Evolutionary conservation across 2,888 invertebrate species (phyloP).

Genomic region (Notocelia uddmanniana): DNA sequence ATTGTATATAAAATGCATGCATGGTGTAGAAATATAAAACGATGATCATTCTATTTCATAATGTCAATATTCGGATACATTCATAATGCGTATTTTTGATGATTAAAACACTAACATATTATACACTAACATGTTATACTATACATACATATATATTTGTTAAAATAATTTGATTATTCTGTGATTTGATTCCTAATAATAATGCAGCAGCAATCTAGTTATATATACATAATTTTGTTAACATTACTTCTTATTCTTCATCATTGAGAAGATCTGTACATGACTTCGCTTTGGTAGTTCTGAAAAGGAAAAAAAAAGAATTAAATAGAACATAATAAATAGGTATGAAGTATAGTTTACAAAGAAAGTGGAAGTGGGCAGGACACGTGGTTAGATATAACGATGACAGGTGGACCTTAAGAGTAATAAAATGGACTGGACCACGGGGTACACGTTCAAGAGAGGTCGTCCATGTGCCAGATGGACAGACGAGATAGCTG

Average conservation of each 20-base stretch:
- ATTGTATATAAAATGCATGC: constrained; percentile 27
- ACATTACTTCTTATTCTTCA: constrained; percentile 75
- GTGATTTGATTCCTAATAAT: constrained; percentile 19
- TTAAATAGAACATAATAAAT: background rate
- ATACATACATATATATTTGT: constrained; percentile 7
- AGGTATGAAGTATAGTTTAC: no score
- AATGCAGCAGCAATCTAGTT: constrained; percentile 4
- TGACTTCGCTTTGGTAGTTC: constrained; percentile 90
- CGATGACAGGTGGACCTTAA: no score
- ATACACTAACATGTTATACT: background rate
- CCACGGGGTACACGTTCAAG: no score
- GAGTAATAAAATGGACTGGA: no score
- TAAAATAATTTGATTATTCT: constrained; percentile 22
- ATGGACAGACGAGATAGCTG: no score
- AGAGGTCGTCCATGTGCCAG: no score
- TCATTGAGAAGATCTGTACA: constrained; percentile 89
- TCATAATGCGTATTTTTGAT: constrained; percentile 17
- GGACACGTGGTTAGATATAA: no score
- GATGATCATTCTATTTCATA: constrained; percentile 25
- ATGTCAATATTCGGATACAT: constrained; percentile 31
- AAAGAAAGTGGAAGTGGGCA: no score
- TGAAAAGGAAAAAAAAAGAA: constrained; percentile 70
- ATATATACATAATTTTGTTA: constrained; percentile 29
- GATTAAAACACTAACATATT: constrained; percentile 5
- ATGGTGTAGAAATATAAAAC: constrained; percentile 22